Evolutionary conservation across 2,797 vertebrate species (phyloP), one percentile per base, ranked within the genome.

Genomic region (Lepilemur septentrionalis): DNA sequence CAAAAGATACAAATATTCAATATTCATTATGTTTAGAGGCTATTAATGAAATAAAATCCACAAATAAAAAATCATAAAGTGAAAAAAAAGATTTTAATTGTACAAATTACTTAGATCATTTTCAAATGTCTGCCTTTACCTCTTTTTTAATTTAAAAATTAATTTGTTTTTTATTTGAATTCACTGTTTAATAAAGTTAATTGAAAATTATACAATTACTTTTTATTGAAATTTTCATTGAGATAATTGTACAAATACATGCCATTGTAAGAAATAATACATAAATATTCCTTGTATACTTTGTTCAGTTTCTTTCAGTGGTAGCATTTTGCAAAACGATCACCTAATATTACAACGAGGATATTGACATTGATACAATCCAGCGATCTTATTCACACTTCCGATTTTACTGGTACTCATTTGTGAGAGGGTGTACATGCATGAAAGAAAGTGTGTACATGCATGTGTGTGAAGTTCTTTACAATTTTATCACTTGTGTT

Each of bases 91-190:
- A 38, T n/a, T 72, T 92, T 89, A 83, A 70, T 32, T 46, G 43
- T 89, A 52, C 70, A 78, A 41, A 57, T 69, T 41, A 63, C 81
- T 69, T 67, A 79, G 25, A 80, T 52, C n/a, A 75, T 85, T 86
- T 80, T 96, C 52, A 69, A 69, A 43, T 81, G 48, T 82, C 8
- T 83, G 4, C 20, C 43, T 67, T 91, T 82, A 88, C 22, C 25
- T 69, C 57, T 57, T 57, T 55, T 57, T 57, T 57, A 57, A 57
- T 82, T 70, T 92, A 32, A 2, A 89, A 95, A 67, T 69, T 43
- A 67, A 57, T 85, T 61, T 91, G 11, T 87, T 90, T 91, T 89
- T 80, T 52, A 86, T 79, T 57, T 93, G 75, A 79, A 63, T 32
- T 93, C 13, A 70, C 4, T 90, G 17, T 78, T 91, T 80, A 72